These are phyloP conservation scores for Nycticorax nycticorax DNA, from an alignment of 2,113 vertebrate species.

Conservation along the genomic window DNA sequence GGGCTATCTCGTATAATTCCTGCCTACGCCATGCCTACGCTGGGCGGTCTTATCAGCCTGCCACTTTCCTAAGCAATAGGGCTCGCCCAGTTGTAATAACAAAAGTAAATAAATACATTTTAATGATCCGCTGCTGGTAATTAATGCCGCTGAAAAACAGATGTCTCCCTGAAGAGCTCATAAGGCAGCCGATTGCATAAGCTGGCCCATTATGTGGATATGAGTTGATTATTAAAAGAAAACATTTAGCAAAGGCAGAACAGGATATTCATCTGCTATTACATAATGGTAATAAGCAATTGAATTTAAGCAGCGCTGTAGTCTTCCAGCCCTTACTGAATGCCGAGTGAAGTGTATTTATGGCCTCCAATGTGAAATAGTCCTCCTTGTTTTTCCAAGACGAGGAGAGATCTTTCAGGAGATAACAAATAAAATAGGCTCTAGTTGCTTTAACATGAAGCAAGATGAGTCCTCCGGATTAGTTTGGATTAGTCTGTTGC, in stretches of 20 bases:
- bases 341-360: not conserved
- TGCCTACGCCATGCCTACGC: slow-evolving; percentile 18
- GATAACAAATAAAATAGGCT: slow-evolving; percentile 41
- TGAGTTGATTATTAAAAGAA: slow-evolving; percentile 67
- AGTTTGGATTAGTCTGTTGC: slow-evolving; percentile 64
- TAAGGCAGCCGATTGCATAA: slow-evolving; percentile 40
- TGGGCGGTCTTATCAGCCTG: not conserved
- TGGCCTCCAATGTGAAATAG: not conserved
- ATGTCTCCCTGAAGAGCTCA: slow-evolving; percentile 51
- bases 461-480: slow-evolving; percentile 42
- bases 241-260: slow-evolving; percentile 65
- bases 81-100: slow-evolving; percentile 47
- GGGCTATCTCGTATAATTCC: not conserved
- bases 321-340: not conserved
- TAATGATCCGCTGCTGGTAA: slow-evolving; percentile 36
- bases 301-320: not conserved
- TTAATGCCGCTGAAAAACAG: slow-evolving; percentile 57
- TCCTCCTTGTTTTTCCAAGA: slow-evolving; percentile 38
- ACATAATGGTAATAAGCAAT: slow-evolving; percentile 48
- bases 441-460: slow-evolving; percentile 46
- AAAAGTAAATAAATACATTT: slow-evolving; percentile 55
- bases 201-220: slow-evolving; percentile 19
- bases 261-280: slow-evolving; percentile 51
- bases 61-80: not conserved
- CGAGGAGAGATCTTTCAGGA: slow-evolving; percentile 42